Base-by-base conservation (phyloP, 2,797 vertebrate species). In the Rhinophrynus dorsalis region DNA sequence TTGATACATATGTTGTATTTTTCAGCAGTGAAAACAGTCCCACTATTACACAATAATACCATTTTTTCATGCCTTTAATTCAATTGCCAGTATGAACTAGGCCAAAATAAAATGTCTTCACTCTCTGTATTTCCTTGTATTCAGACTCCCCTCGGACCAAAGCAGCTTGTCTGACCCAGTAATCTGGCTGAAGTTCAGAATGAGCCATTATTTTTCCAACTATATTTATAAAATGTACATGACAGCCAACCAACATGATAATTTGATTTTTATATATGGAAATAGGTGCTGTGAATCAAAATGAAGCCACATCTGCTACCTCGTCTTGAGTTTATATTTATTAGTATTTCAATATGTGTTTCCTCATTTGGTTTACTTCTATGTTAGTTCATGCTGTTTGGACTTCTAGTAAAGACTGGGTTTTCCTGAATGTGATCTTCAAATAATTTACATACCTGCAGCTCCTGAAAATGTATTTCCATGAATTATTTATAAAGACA, bases 211-310 rank as follows among this genome's bases (percentile, higher is more conserved):
- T 24, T 50, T 57, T 60, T 68, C 35, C 44, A 52, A 54, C 30
- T 52, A 47, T 18, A 38, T 52, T 54, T 54, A 50, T 33, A 45
- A 54, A 69, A 62, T 61, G 67, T 21, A 69, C 51, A 69, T 61
- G 37, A 61, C 67, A 55, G 26, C 58, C 24, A 50, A 54, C 59
- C 55, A 52, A 42, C 66, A 52, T 68, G 40, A 60, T 60, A 24
- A 57, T 44, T 29, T 30, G n/a, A 45, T 69, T 61, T 61, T 29
- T 45, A 18, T 47, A 55, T 62, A 55, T 61, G 35, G 29, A 69
- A 69, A 61, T 44, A 33, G 10, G 47, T 18, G 17, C 33, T 18
- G 21, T 32, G 37, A 45, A 61, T 54, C 11, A 42, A 23, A 8
- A 17, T 13, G 5, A 40, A 23, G 9, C n/a, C 20, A 17, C 35